phyloP scores from a whole-genome alignment of 2,888 invertebrate genomes.

The Siphlonurus alternatus region DNA sequence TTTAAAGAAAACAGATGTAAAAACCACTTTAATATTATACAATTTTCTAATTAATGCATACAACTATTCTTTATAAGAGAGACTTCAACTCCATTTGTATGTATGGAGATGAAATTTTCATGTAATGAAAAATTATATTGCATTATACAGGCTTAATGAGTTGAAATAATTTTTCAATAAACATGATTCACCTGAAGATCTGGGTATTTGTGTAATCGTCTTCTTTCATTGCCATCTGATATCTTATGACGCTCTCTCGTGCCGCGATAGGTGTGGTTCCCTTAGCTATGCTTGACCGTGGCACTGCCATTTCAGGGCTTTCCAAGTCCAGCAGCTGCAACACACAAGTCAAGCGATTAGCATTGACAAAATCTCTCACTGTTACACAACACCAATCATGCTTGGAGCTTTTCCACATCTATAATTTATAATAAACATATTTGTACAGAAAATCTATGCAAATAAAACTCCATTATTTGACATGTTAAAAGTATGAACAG shows the following conservation, averaged over 20 bases:
- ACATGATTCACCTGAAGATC: slow-evolving; percentile 48
- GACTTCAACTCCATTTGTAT: background rate
- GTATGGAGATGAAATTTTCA: background rate
- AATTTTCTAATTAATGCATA: background rate
- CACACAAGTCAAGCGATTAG: background rate
- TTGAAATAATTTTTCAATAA: too few relatives aligned
- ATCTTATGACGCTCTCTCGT: slow-evolving; percentile 58
- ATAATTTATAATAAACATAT: too few relatives aligned
- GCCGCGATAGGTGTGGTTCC: slow-evolving; percentile 35
- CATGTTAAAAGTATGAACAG: too few relatives aligned
- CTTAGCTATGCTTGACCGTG: slow-evolving; percentile 38
- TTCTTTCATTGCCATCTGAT: slow-evolving; percentile 60
- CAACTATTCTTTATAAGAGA: too few relatives aligned
- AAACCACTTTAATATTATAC: background rate
- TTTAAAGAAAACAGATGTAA: background rate
- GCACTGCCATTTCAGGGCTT: slow-evolving; percentile 37
- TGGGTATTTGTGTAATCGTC: slow-evolving; percentile 57
- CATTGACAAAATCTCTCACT: background rate
- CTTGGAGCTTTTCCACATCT: too few relatives aligned
- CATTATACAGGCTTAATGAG: background rate
- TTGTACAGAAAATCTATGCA: too few relatives aligned
- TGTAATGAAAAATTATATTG: too few relatives aligned
- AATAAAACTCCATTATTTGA: background rate
- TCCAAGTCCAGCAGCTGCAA: slow-evolving; percentile 18
- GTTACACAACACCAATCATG: too few relatives aligned